These are phyloP conservation scores for Rhopalosiphum padi DNA, from an alignment of 1,140 invertebrate species.

Conservation along the genomic window DNA sequence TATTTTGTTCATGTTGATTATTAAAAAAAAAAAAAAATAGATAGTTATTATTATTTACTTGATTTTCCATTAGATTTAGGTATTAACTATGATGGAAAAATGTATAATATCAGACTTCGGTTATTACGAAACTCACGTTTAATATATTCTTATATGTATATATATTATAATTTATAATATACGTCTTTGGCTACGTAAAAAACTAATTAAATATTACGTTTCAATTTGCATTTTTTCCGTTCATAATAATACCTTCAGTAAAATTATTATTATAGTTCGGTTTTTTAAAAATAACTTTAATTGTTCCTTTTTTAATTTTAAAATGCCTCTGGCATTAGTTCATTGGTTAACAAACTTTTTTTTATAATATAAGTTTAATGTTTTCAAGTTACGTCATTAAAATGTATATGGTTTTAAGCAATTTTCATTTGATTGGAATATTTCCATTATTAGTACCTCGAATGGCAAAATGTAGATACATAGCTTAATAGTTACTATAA, in stretches of 20 bases:
- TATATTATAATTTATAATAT: background rate
- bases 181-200: background rate
- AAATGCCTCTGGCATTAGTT: background rate
- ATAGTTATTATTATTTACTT: background rate
- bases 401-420: background rate
- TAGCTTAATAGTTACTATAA: background rate
- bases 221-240: background rate
- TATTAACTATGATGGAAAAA: background rate
- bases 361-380: slow-evolving; percentile 9
- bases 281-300: background rate
- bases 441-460: background rate
- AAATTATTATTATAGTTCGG: background rate
- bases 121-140: background rate
- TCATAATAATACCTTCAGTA: background rate
- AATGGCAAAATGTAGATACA: background rate
- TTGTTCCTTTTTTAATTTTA: background rate
- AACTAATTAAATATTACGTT: background rate
- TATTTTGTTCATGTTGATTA: background rate
- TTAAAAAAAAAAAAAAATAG: background rate
- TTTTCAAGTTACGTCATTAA: background rate
- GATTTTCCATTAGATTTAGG: background rate
- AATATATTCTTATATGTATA: background rate
- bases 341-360: background rate
- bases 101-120: background rate
- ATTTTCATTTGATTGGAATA: background rate